A percentile compares a stretch with the other conserved stretches of the same genome.
phyloP scores from a whole-genome alignment of 2,113 vertebrate genomes.

The Holacanthus passer region DNA sequence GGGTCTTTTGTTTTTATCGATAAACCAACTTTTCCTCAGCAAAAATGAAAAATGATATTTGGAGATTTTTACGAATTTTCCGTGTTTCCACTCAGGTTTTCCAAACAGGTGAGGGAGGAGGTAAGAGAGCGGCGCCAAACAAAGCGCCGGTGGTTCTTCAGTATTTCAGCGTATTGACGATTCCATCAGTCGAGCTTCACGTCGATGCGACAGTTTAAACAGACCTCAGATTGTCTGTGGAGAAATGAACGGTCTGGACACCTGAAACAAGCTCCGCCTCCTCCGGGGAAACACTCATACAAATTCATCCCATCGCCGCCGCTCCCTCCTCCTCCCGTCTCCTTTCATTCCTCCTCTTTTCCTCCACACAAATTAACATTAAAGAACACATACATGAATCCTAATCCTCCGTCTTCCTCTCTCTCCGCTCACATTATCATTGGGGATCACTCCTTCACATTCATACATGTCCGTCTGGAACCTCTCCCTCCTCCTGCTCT shows the following conservation, averaged over 20 bases:
- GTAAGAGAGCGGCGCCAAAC: too few species aligned
- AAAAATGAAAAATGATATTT: too few species aligned
- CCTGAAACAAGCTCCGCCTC: conserved; percentile 11
- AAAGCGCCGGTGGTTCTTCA: too few species aligned
- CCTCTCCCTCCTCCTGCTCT: background rate
- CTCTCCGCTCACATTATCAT: conserved; percentile 47
- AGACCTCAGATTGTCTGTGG: background rate
- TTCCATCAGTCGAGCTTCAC: background rate
- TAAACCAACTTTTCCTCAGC: too few species aligned
- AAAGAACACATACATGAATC: conserved; percentile 70
- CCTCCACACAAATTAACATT: conserved; percentile 72
- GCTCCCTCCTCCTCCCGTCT: conserved; percentile 29
- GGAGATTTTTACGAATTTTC: too few species aligned
- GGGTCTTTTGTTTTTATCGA: too few species aligned
- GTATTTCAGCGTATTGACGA: background rate
- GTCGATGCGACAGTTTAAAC: background rate
- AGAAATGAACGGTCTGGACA: background rate
- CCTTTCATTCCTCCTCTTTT: conserved; percentile 68
- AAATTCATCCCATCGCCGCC: conserved; percentile 59
- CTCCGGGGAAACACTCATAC: conserved; percentile 56
- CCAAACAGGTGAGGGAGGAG: too few species aligned
- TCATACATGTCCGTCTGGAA: conserved; percentile 41
- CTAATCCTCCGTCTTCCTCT: conserved; percentile 55
- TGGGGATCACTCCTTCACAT: conserved; percentile 47
- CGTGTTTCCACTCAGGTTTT: too few species aligned